Evolutionary conservation across 2,888 invertebrate genomes (phyloP), one percentile per base, ranked within the genome.

Genomic region (Ophion obscuratus): DNA sequence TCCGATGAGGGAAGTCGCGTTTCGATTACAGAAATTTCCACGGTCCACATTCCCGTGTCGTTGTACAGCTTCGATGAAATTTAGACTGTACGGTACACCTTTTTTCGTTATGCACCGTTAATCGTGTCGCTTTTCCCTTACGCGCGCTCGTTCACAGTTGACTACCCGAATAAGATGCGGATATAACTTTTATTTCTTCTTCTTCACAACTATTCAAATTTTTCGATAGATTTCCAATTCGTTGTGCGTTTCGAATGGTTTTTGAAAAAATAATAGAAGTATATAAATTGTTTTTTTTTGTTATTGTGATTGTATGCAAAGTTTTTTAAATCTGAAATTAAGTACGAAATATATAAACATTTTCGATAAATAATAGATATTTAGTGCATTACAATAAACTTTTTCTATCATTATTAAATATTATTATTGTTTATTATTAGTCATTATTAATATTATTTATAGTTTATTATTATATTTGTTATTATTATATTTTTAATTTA

Each of bases 21-120:
- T 80, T 76, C 57, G 76, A 83, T 83, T 71, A 82, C 64, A 73
- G 61, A 83, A 86, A 80, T 86, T 80, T 67, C 61, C 64, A 71
- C 20, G 75, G 66, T 76, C 71, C 57, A 24, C 68, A 9, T 61
- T 62, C 40, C 27, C 11, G n/a, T 31, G 24, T 67, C 47, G 9
- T 36, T 64, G n/a, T 59, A 47, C 53, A 57, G 10, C 61, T 68
- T 80, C 59, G 57, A 62, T 70, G 20, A 74, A 78, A 70, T 70
- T 71, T 53, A 68, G 31, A n/a, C 59, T 70, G 2, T 36, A 66
- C 24, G 79, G 40, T 11, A 53, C 5, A 4, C 4, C 5, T 53
- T 47, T 17, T 66, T 80, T 78, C 70, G 79, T 77, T 78, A 78
- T 73, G 83, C 81, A 80, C 62, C 59, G 59, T 67, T 78, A 75